phyloP scores from a whole-genome alignment of 2,888 invertebrate species.

The Acleris laterana region DNA sequence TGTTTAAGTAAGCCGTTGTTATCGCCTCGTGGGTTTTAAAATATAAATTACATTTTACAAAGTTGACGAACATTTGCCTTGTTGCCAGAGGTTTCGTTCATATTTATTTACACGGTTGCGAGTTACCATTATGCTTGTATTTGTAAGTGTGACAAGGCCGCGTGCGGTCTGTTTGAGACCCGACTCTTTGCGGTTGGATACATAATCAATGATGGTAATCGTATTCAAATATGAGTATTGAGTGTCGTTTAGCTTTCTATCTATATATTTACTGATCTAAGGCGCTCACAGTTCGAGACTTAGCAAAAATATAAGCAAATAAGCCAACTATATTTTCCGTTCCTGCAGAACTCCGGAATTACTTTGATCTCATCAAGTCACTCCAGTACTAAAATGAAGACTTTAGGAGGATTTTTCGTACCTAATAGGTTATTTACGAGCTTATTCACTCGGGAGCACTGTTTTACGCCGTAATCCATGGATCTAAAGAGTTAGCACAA shows the following conservation, averaged over 20 bases:
- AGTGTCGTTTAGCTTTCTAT: background rate
- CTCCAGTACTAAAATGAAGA: background rate
- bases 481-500: constrained; percentile 51
- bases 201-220: background rate
- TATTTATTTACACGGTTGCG: constrained; percentile 3
- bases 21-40: no score
- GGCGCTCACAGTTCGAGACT: no score
- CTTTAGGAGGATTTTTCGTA: background rate
- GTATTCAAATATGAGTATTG: background rate
- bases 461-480: constrained; percentile 47
- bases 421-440: constrained; percentile 38
- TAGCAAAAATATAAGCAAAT: no score
- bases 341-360: no score
- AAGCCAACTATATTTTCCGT: no score
- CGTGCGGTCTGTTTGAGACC: constrained; percentile 25
- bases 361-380: background rate
- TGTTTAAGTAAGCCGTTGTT: no score
- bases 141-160: constrained; percentile 18
- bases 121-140: constrained; percentile 7
- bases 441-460: constrained; percentile 48
- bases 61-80: background rate
- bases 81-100: constrained; percentile 4
- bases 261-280: background rate
- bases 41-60: background rate
- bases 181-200: constrained; percentile 14